Evolutionary conservation across 2,888 invertebrate species (phyloP).

Genomic region (Gymnoscelis rufifasciata): DNA sequence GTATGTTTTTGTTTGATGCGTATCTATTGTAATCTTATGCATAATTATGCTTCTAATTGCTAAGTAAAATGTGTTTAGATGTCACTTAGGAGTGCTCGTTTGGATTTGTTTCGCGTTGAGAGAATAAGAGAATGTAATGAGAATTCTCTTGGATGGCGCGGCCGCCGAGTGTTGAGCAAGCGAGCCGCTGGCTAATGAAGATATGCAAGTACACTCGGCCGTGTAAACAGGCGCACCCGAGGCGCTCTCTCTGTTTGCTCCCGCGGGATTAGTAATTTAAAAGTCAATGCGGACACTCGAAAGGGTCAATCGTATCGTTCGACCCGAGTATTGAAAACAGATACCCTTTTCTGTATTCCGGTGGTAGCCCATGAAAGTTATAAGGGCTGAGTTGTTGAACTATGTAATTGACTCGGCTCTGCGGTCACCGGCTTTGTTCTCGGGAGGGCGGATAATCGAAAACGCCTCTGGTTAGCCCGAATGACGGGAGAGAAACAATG

Average conservation of each 20-base stretch:
- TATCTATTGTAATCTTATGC: slow-evolving; percentile 52
- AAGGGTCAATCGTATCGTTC: slow-evolving; percentile 75
- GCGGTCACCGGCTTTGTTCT: slow-evolving; percentile 77
- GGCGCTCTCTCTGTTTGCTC: slow-evolving; percentile 70
- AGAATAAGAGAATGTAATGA: slow-evolving; percentile 41
- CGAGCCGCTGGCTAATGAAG: slow-evolving; percentile 66
- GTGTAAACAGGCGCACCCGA: slow-evolving; percentile 67
- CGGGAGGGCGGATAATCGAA: slow-evolving; percentile 74
- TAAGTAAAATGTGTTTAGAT: slow-evolving; percentile 36
- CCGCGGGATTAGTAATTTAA: slow-evolving; percentile 78
- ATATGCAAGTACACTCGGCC: slow-evolving; percentile 73
- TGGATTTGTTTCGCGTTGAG: slow-evolving; percentile 42
- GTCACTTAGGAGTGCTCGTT: slow-evolving; percentile 31
- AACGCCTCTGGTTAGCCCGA: slow-evolving; percentile 75
- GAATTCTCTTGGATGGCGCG: slow-evolving; percentile 38
- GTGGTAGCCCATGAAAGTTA: slow-evolving; percentile 76
- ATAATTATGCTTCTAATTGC: slow-evolving; percentile 46
- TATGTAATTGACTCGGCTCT: slow-evolving; percentile 79
- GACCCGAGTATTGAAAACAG: slow-evolving; percentile 74
- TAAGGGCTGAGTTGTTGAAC: slow-evolving; percentile 79
- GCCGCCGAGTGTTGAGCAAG: slow-evolving; percentile 62
- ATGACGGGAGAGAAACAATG: slow-evolving; percentile 74
- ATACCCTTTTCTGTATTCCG: slow-evolving; percentile 79
- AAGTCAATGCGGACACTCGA: slow-evolving; percentile 79
- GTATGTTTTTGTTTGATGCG: slow-evolving; percentile 55